Percentiles rank a stretch among this genome's conserved stretches.
Evolutionary conservation across 2,888 invertebrate genomes (phyloP).

Genomic region (Lasius fuliginosus): DNA sequence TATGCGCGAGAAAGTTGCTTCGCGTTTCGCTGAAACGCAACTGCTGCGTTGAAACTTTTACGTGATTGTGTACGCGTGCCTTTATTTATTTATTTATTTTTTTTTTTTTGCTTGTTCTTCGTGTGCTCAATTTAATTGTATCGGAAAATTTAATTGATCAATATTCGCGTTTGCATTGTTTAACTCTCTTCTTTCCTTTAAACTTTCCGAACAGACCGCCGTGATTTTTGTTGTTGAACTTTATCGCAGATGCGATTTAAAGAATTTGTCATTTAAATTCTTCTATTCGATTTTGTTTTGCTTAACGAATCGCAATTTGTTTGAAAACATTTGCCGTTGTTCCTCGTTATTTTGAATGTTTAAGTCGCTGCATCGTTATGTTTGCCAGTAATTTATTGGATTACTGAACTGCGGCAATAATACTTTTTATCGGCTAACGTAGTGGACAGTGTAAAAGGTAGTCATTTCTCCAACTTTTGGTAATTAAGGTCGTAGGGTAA

Average conservation of each 20-base stretch:
- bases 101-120: background rate
- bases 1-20: constrained; percentile 16
- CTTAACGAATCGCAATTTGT: background rate
- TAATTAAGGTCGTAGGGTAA: constrained; percentile 16
- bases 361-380: background rate
- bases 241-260: background rate
- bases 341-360: background rate
- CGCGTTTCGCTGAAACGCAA: constrained; percentile 1
- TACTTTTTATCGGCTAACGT: background rate
- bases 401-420: background rate
- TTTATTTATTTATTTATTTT: background rate
- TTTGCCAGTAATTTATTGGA: background rate
- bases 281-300: background rate
- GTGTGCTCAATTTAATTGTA: constrained; percentile 8
- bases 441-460: background rate
- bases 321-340: background rate
- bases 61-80: background rate
- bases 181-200: background rate
- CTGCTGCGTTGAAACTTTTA: background rate
- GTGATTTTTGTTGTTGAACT: background rate
- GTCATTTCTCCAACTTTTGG: background rate
- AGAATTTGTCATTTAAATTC: constrained; percentile 7
- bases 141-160: constrained; percentile 33
- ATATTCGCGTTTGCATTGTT: constrained; percentile 20
- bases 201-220: background rate